These are phyloP conservation scores for Chrosomus eos DNA, from an alignment of 2,797 vertebrate species.

Conservation along the genomic window DNA sequence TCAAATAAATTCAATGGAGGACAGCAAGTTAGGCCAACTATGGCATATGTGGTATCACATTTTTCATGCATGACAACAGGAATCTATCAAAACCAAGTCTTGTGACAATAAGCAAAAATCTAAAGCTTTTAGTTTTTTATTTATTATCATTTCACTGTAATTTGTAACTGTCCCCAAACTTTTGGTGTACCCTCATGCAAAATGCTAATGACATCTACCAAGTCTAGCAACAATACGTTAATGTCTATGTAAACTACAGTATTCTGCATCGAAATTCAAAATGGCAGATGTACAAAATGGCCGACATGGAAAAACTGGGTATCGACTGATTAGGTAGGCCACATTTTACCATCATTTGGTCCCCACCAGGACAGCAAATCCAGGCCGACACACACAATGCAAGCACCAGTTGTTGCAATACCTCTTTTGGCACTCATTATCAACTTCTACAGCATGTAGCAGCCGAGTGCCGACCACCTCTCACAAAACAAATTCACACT, in stretches of 20 bases:
- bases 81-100: neutral
- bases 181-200: neutral
- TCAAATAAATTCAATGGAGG: neutral
- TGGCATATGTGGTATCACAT: neutral
- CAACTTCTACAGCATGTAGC: neutral
- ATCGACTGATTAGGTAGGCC: neutral
- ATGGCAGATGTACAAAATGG: constrained; percentile 1
- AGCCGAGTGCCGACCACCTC: neutral
- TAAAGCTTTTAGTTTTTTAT: neutral
- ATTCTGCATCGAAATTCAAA: neutral
- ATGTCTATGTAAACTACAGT: neutral
- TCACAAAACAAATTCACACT: constrained; percentile 6
- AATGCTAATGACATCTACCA: neutral
- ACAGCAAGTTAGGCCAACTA: neutral
- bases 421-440: constrained; percentile 5
- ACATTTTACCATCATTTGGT: neutral
- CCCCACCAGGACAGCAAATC: neutral
- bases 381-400: too few relatives aligned
- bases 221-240: neutral
- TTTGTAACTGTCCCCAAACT: neutral
- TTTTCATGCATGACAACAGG: neutral
- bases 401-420: constrained; percentile 9
- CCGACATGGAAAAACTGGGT: neutral
- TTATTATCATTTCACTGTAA: neutral
- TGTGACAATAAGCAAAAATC: neutral